These are phyloP conservation scores for Aspidiotus rigidus DNA, from an alignment of 2,888 invertebrate genomes.

Conservation along the genomic window DNA sequence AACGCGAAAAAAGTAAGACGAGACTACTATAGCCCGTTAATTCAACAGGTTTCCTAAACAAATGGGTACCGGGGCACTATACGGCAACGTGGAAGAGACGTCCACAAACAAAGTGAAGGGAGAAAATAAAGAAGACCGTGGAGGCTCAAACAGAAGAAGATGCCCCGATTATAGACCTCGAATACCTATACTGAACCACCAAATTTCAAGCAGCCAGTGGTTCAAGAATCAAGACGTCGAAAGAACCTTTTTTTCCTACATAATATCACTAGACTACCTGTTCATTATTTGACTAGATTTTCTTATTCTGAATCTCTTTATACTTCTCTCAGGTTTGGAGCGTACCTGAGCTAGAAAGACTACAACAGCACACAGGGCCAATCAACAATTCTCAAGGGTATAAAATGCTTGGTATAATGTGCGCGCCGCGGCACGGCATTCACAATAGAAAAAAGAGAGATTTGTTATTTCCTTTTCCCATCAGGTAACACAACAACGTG, in stretches of 20 bases:
- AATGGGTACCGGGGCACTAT: neutral
- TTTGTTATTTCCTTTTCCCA: constrained; percentile 3
- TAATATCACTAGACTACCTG: neutral
- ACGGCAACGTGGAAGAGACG: neutral
- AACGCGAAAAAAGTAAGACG: neutral
- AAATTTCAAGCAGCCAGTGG: neutral
- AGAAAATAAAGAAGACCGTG: too few species aligned
- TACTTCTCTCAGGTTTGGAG: neutral
- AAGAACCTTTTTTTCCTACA: neutral
- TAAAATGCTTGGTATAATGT: neutral
- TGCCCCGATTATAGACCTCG: neutral
- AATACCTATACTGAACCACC: neutral
- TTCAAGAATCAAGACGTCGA: constrained; percentile 4
- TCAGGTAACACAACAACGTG: too few species aligned
- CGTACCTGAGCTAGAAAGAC: neutral
- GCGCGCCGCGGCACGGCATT: neutral
- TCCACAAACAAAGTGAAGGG: too few species aligned
- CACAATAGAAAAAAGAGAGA: neutral
- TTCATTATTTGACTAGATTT: constrained; percentile 2
- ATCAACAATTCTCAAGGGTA: constrained; percentile 2
- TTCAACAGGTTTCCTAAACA: neutral
- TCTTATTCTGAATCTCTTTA: neutral
- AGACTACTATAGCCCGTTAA: neutral
- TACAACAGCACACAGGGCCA: neutral
- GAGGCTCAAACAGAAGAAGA: neutral